phyloP scores from a whole-genome alignment of 2,797 vertebrate genomes.

The Myotis planiceps region DNA sequence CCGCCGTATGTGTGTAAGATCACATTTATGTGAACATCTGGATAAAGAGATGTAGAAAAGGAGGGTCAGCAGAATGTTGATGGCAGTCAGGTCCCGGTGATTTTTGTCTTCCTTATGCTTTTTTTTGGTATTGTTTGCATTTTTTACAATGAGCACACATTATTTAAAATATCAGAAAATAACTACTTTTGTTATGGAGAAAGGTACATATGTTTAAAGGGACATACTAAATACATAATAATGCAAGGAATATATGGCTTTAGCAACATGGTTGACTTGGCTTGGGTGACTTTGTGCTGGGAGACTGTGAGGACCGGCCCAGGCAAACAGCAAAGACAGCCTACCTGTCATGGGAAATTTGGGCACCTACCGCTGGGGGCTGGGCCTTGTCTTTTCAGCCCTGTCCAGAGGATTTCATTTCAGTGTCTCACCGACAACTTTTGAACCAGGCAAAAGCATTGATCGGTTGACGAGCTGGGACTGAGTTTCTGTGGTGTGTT shows the following conservation, averaged over 20 bases:
- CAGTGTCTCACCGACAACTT: not conserved
- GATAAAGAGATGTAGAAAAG: not conserved
- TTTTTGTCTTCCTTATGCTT: not conserved
- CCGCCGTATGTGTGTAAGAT: not conserved
- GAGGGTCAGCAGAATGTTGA: not conserved
- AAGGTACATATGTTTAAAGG: not conserved
- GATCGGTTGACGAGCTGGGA: not conserved
- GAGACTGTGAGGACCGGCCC: not conserved
- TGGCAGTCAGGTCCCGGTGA: not conserved
- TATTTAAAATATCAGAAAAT: conserved; percentile 2
- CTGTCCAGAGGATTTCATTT: conserved; percentile 3
- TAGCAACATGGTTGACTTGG: not conserved
- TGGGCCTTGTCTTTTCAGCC: not conserved
- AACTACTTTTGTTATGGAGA: not conserved
- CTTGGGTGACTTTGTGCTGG: not conserved
- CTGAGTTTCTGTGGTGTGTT: not conserved
- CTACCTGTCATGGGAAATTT: not conserved
- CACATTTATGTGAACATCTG: not conserved
- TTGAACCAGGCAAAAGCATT: not conserved
- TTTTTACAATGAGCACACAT: not conserved
- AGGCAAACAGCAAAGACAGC: not conserved
- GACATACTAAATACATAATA: not conserved
- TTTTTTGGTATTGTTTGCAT: not conserved
- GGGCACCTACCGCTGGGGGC: not conserved
- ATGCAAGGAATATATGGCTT: not conserved